phyloP scores from a whole-genome alignment of 2,797 vertebrate genomes.

The Crax fasciolata region DNA sequence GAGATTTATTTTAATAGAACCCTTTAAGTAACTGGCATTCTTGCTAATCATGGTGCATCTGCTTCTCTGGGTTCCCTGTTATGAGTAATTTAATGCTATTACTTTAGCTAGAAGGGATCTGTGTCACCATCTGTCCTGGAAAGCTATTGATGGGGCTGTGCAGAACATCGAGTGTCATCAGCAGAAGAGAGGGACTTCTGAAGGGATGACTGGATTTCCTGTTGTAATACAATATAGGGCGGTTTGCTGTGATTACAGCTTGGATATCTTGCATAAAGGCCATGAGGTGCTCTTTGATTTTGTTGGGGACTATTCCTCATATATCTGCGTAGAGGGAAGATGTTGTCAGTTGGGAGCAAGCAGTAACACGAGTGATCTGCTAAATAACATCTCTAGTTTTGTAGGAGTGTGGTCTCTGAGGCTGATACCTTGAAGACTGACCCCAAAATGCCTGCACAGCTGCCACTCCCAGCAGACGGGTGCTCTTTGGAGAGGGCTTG shows the following conservation, averaged over 20 bases:
- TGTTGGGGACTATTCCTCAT: background rate
- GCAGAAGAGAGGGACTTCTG: slow-evolving; percentile 19
- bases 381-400: background rate
- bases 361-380: background rate
- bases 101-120: slow-evolving; percentile 78
- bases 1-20: slow-evolving; percentile 79
- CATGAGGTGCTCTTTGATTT: background rate
- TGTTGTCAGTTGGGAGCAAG: background rate
- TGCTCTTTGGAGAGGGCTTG: background rate
- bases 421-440: background rate
- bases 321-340: background rate
- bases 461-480: background rate
- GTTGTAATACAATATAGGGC: slow-evolving; percentile 42
- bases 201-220: slow-evolving; percentile 64
- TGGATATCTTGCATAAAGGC: background rate
- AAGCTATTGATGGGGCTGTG: slow-evolving; percentile 52
- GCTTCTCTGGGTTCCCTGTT: slow-evolving; percentile 75
- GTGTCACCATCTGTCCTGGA: slow-evolving; percentile 80
- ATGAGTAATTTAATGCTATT: slow-evolving; percentile 81
- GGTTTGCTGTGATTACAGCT: slow-evolving; percentile 20
- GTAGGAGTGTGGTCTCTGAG: rapidly evolving
- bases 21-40: slow-evolving; percentile 79
- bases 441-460: background rate
- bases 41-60: slow-evolving; percentile 79
- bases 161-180: slow-evolving; percentile 58